Conservation (phyloP, 2,888 invertebrate species). For the Dicyrtoma fusca region DNA sequence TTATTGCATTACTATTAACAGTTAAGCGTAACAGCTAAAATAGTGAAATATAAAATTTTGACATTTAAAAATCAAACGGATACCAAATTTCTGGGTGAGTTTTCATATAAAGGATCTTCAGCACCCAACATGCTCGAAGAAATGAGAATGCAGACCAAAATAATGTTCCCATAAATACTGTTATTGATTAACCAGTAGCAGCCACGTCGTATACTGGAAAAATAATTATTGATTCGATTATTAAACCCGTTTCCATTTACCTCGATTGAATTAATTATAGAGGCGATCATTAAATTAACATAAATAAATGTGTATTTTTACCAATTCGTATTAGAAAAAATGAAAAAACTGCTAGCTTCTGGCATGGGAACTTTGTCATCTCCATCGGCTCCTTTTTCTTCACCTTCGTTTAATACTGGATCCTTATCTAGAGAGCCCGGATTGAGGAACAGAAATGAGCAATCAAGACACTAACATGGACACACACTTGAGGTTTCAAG, state of each 20-base stretch:
- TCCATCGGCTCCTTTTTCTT: constrained; percentile 10
- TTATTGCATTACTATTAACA: too few species aligned
- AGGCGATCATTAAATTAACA: neutral
- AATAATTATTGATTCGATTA: neutral
- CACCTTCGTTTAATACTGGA: constrained; percentile 3
- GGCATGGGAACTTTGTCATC: constrained; percentile 43
- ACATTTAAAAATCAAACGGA: neutral
- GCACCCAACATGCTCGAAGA: constrained; percentile 39
- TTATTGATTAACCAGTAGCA: constrained; percentile 46
- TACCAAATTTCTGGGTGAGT: constrained; percentile 49
- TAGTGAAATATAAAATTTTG: too few species aligned
- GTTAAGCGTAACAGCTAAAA: too few species aligned
- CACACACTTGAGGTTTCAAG: too few species aligned
- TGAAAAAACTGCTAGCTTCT: constrained; percentile 52
- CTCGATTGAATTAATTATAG: too few species aligned
- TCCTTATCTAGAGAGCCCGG: constrained; percentile 1
- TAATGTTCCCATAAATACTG: constrained; percentile 45
- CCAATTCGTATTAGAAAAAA: constrained; percentile 49
- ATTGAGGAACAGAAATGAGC: too few species aligned
- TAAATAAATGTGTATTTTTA: neutral
- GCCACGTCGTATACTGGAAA: constrained; percentile 44
- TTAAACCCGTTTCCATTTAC: too few species aligned
- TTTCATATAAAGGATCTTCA: constrained; percentile 40
- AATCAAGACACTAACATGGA: too few species aligned
- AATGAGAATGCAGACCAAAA: constrained; percentile 47